Evolutionary conservation across 2,113 vertebrate genomes (phyloP).

Genomic region (Corythoichthys haematopterus): DNA sequence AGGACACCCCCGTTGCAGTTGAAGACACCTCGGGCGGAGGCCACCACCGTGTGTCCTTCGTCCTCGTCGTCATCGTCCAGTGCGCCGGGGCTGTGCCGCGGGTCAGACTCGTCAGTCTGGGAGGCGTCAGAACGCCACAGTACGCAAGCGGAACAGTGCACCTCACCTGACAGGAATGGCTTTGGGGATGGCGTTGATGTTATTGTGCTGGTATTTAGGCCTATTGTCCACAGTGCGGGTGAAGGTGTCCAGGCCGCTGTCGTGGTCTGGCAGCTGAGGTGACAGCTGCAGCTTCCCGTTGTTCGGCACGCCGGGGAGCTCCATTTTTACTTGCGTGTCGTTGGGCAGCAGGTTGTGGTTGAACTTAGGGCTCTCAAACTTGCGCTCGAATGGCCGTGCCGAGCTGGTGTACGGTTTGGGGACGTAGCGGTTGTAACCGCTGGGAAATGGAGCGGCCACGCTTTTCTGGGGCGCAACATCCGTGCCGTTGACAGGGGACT

Average conservation of each 20-base stretch:
- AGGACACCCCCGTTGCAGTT: conserved; percentile 94
- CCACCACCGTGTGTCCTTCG: conserved; percentile 95
- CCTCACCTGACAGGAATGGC: conserved; percentile 91
- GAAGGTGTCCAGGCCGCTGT: conserved; percentile 87
- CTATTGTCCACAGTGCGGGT: conserved; percentile 83
- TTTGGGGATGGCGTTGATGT: conserved; percentile 85
- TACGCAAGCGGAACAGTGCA: not conserved
- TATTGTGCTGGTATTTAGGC: conserved; percentile 93
- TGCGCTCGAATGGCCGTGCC: conserved; percentile 89
- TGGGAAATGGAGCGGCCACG: conserved; percentile 51
- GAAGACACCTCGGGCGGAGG: conserved; percentile 92
- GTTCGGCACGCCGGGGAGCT: conserved; percentile 74
- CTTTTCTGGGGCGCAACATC: conserved; percentile 75
- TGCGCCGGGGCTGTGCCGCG: conserved; percentile 80
- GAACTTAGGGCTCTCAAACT: conserved; percentile 98
- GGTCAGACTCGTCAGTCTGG: conserved; percentile 32
- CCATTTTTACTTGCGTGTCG: conserved; percentile 79
- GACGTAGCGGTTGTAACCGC: conserved; percentile 81
- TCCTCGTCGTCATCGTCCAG: conserved; percentile 95
- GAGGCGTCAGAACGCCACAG: conserved; percentile 1
- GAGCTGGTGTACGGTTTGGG: conserved; percentile 83
- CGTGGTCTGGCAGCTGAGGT: conserved; percentile 81
- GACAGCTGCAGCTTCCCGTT: conserved; percentile 77
- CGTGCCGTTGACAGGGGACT: conserved; percentile 76
- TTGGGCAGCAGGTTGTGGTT: conserved; percentile 96